Conservation (phyloP, 64 coral and sea anemone species). For the Exaiptasia diaphana region DNA sequence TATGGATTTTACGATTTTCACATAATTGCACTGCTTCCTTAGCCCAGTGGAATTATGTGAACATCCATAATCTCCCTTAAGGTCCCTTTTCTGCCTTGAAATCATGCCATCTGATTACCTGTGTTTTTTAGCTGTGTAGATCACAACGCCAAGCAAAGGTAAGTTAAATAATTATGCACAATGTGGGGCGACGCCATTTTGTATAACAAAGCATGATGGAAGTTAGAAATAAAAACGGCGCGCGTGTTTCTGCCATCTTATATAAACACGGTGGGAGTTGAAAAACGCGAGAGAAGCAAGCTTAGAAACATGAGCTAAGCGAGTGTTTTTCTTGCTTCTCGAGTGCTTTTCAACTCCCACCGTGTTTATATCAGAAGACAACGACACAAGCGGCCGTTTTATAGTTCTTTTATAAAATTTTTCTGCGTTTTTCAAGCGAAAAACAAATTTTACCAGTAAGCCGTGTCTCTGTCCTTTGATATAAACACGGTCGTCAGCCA, state of each 20-base stretch:
- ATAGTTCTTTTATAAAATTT: no score
- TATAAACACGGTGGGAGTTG: background rate
- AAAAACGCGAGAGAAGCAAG: background rate
- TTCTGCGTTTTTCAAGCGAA: no score
- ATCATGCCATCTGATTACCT: background rate
- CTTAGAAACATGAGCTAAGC: background rate
- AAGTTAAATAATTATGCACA: background rate
- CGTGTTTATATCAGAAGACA: background rate
- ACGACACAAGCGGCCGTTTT: no score
- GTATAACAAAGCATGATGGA: background rate
- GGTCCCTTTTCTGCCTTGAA: background rate
- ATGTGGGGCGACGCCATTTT: no score
- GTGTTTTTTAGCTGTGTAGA: conserved; percentile 60
- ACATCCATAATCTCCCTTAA: no score
- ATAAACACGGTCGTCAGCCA: no score
- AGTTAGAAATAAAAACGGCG: background rate
- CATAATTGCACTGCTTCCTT: background rate
- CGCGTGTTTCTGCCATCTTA: background rate
- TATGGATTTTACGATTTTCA: background rate
- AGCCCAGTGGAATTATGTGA: no score
- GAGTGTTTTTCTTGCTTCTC: background rate
- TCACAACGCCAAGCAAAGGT: conserved; percentile 64
- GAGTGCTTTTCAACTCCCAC: background rate
- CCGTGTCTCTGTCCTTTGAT: no score
- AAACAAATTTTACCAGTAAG: no score